Base-by-base conservation (phyloP, 2,888 invertebrate genomes). In the Drosophila maculinotata region DNA sequence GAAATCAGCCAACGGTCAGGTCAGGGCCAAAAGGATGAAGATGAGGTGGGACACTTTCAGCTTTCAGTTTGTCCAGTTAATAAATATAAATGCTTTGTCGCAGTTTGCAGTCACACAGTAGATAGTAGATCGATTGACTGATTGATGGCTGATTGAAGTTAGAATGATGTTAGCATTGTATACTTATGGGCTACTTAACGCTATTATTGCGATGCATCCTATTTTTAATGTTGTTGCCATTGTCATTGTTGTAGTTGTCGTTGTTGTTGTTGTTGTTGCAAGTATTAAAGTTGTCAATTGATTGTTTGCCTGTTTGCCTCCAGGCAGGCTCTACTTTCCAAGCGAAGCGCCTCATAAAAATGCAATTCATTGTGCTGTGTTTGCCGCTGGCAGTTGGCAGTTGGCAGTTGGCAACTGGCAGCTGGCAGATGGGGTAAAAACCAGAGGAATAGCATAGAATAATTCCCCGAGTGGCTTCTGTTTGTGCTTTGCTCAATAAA, bases 71-170 rank as follows among this genome's bases (percentile, higher is more conserved):
- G 48, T 5, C 26, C 49, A 67, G 76, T 81, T 81, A 76, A 79
- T 81, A 81, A 81, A 79, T 84, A 74, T 69, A 66, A 74, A 81
- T 76, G 65, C 47, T 25, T 17, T 38, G 17, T 7, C n/a, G 38
- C 17, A 10, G 59, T 31, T 42, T 23, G 66, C 56, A 42, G 36
- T n/a, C 48, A 25, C 30, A n/a, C 4, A 20, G 20, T 20, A 3
- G 20, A 30, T 49, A 60, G 73, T 70, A 59, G 44, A 69, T 67
- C 28, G 14, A 44, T 42, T 62, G 45, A 36, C 47, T 58, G 59
- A 39, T 42, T 28, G 41, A 28, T 31, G 25, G 23, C 39, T 64
- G 57, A 67, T 56, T 76, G 47, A 38, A 38, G 38, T 3, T 17
- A 10, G 17, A 20, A 17, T 17, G 17, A 76, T 72, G 62, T 15